Conservation (phyloP, 2,797 vertebrate species). For the Macroramphosus scolopax region DNA sequence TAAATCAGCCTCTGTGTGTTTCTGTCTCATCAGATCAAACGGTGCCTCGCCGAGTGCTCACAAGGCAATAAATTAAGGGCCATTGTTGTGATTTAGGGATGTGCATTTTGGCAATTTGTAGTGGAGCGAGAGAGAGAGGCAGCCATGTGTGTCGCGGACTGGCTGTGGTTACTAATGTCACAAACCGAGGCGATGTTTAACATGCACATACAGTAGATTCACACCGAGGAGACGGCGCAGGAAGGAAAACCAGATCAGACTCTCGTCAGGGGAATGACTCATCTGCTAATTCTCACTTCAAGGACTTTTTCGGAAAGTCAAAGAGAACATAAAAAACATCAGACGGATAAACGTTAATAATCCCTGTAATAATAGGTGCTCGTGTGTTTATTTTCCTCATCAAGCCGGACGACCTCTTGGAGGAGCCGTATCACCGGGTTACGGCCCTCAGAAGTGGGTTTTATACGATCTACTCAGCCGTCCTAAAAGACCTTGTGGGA, state of each 20-base stretch:
- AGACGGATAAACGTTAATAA: conserved; percentile 21
- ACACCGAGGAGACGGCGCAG: too few species aligned
- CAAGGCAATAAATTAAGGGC: conserved; percentile 66
- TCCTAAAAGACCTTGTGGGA: conserved; percentile 20
- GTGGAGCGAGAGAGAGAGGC: conserved; percentile 7
- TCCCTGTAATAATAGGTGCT: conserved; percentile 26
- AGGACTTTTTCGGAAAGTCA: conserved; percentile 52
- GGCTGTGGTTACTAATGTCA: conserved; percentile 50
- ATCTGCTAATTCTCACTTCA: conserved; percentile 25
- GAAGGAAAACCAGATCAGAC: conserved; percentile 6
- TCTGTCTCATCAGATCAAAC: conserved; percentile 45
- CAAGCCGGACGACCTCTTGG: too few species aligned
- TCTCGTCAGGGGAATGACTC: conserved; percentile 26
- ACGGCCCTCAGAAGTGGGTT: conserved; percentile 17
- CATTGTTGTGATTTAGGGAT: conserved; percentile 45
- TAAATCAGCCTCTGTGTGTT: conserved; percentile 33
- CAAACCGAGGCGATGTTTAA: conserved; percentile 18
- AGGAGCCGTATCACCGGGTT: conserved; percentile 5
- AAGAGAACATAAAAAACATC: conserved; percentile 43
- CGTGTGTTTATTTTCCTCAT: conserved; percentile 27
- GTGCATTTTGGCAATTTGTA: conserved; percentile 43
- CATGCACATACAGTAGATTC: conserved; percentile 19
- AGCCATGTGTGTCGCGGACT: conserved; percentile 11
- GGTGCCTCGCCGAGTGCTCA: conserved; percentile 59
- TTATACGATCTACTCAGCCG: conserved; percentile 24